Base-by-base conservation (phyloP, 2,888 invertebrate species). In the Cinara cedri region DNA sequence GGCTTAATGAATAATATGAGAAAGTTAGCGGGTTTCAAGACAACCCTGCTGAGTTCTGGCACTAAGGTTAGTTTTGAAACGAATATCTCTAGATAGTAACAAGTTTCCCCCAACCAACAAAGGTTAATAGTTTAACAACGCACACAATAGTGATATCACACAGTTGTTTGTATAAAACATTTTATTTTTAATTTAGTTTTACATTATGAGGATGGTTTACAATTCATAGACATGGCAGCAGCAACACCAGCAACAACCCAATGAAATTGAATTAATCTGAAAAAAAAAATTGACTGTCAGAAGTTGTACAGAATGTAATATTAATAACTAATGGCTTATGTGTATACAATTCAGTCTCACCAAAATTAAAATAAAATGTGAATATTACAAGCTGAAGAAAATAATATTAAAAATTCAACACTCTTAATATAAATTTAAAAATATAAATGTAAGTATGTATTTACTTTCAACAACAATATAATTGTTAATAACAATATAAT, bases 111-210 rank as follows among this genome's bases (percentile, higher is more conserved):
- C 26, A 21, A n/a, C 0, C 8, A 57, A 60, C 24, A 2, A 46
- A 46, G 13, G 16, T 44, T 60, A 26, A 60, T 60, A 57, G 11
- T 44, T n/a, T 46, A 60, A 26, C 0, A 34, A 57, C 14, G 21
- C 8, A 62, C 14, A 62, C 62, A 72, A 62, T 51, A 74, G 46
- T 26, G 60, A 72, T 34, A 19, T 19, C 10, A 42, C 14, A 6
- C 0, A 13, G 42, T 51, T 54, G 16, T 54, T 63, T 51, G 11
- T 63, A 21, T 51, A 3, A 42, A 63, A 63, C 51, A 3, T 14
- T 74, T 74, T 74, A 74, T 74, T 74, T 54, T 63, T 63, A 74
- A 63, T 51, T 51, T 63, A 74, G 34, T 74, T 74, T 42, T 21
- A 72, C 72, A 60, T 60, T 72, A 60, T 51, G 63, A 51, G 10